Conservation (phyloP, 1,140 invertebrate genomes). For the Apolygus lucorum region DNA sequence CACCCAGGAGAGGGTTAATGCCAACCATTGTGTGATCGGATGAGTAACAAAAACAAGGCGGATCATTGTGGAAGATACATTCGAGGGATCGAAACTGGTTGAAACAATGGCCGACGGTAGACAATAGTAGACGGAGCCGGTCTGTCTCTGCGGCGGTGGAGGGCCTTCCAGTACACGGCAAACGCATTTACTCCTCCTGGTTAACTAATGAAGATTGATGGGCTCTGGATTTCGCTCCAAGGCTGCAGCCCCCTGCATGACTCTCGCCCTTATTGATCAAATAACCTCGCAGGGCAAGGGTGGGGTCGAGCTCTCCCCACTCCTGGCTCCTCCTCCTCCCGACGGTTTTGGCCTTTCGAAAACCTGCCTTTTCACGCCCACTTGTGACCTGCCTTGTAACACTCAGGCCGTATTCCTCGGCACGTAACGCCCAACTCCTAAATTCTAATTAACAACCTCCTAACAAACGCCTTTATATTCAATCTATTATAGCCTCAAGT, state of each 20-base stretch:
- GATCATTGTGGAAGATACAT: too few relatives aligned
- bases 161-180: not conserved
- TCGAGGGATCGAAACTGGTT: too few relatives aligned
- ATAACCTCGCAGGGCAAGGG: not conserved
- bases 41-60: too few relatives aligned
- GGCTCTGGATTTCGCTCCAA: not conserved
- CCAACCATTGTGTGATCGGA: too few relatives aligned
- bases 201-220: conserved; percentile 16
- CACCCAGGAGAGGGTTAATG: too few relatives aligned
- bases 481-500: too few relatives aligned
- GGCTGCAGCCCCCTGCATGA: not conserved
- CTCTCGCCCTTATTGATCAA: conserved; percentile 10
- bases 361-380: conserved; percentile 17
- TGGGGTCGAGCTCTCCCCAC: not conserved
- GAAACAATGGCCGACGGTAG: not conserved
- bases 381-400: conserved; percentile 6
- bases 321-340: not conserved
- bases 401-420: not conserved
- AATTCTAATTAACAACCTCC: not conserved
- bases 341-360: too few relatives aligned
- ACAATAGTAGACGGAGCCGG: conserved; percentile 2
- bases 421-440: not conserved
- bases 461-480: not conserved
- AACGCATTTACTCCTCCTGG: conserved; percentile 12
- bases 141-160: not conserved